A percentile compares a stretch with the other conserved stretches of the same genome.
phyloP scores from a whole-genome alignment of 1,140 invertebrate species.

The Mylabris phalerata region DNA sequence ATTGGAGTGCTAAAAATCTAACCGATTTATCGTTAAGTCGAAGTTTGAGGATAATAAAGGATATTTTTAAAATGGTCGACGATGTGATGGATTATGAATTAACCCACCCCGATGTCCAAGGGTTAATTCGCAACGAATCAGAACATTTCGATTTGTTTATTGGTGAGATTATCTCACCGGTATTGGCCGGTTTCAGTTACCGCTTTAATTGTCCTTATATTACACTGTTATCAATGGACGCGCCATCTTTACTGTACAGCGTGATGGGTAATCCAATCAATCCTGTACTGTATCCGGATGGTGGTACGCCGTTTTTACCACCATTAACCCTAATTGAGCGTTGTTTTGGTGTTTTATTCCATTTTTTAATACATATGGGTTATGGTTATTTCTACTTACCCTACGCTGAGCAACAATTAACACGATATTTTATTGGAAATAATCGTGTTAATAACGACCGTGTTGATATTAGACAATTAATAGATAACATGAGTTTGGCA shows the following conservation, averaged over 20 bases:
- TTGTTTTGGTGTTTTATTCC: conserved; percentile 34
- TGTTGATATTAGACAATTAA: conserved; percentile 25
- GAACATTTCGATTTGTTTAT: conserved; percentile 39
- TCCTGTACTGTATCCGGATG: conserved; percentile 33
- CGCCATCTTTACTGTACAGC: conserved; percentile 23
- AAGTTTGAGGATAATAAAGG: not conserved
- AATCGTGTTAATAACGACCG: conserved; percentile 32
- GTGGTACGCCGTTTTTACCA: conserved; percentile 4
- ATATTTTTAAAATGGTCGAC: not conserved
- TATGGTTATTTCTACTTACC: not conserved
- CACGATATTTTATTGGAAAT: not conserved
- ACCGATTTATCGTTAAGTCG: not conserved
- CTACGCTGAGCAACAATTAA: too few species aligned
- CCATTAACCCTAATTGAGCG: conserved; percentile 11
- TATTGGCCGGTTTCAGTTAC: conserved; percentile 29
- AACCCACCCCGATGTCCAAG: conserved; percentile 32
- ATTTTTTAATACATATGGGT: conserved; percentile 24
- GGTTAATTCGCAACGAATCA: conserved; percentile 29
- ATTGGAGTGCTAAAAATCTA: conserved; percentile 1
- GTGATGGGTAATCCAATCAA: conserved; percentile 35
- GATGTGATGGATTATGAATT: conserved; percentile 10
- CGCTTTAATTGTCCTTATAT: conserved; percentile 37
- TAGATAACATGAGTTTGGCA: conserved; percentile 30
- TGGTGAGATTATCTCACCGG: conserved; percentile 29
- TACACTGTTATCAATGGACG: conserved; percentile 30